Base-by-base conservation (phyloP, 2,888 invertebrate genomes). In the Orthonychiurus folsomi region DNA sequence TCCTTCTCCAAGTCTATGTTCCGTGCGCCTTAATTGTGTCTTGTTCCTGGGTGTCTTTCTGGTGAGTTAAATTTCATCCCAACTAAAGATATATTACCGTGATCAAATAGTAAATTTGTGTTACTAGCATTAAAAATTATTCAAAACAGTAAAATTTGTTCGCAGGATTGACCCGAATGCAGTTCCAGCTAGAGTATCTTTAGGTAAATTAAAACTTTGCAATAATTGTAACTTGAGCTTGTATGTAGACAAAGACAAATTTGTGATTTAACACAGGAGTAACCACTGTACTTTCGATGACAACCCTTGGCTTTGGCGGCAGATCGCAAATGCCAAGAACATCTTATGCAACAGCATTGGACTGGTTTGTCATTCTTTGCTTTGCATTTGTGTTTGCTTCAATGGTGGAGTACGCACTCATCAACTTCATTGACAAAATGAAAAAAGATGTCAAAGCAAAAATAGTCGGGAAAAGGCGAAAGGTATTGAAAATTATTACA, bases 11-110 rank as follows among this genome's bases (percentile, higher is more conserved):
- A 76, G 83, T 83, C 3, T 84, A 83, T 75, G 78, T 84, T 25
- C 84, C 84, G 3, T 83, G 83, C 68, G 81, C 81, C 47, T 77
- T 84, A 48, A 84, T 84, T 64, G 84, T 84, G 9, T 82, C 82
- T 79, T 77, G 83, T 60, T 83, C 83, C 12, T 84, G 84, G 84
- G 83, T 84, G 18, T 81, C 81, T 18, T 84, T 84, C 75, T 84
- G 84, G 37, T 37, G 15, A 37, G 37, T 37, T 37, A 9, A 37
- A 37, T 37, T 37, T n/a, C n/a, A n/a, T n/a, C n/a, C n/a, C n/a
- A n/a, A n/a, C n/a, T n/a, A n/a, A n/a, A n/a, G n/a, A n/a, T n/a
- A n/a, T n/a, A n/a, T n/a, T n/a, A n/a, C n/a, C n/a, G n/a, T n/a
- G n/a, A n/a, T n/a, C n/a, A n/a, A n/a, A n/a, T n/a, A n/a, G n/a